phyloP scores from a whole-genome alignment of 1,140 invertebrate species.

The Penaeus indicus region DNA sequence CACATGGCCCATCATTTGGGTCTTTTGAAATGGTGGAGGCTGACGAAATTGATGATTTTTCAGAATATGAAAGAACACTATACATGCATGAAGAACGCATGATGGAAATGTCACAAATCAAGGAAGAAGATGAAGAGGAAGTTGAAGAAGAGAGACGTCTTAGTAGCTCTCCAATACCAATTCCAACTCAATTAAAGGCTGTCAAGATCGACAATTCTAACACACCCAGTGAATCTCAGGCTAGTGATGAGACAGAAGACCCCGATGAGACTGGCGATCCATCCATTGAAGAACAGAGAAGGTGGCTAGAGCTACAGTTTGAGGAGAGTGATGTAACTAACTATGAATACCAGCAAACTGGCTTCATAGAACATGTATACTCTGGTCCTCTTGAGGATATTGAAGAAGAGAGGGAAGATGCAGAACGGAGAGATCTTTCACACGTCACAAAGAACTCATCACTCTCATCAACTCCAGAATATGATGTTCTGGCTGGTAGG shows the following conservation, averaged over 20 bases:
- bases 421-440: constrained; percentile 82
- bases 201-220: constrained; percentile 56
- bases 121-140: constrained; percentile 66
- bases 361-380: constrained; percentile 64
- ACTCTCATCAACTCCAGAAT: constrained; percentile 85
- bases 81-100: constrained; percentile 64
- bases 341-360: constrained; percentile 70
- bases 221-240: constrained; percentile 27
- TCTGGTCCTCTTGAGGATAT: constrained; percentile 85
- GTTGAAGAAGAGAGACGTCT: constrained; percentile 23
- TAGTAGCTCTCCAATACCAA: constrained; percentile 39
- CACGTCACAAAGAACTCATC: constrained; percentile 81
- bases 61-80: constrained; percentile 65
- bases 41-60: constrained; percentile 64
- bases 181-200: constrained; percentile 63
- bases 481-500: constrained; percentile 83
- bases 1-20: constrained; percentile 73
- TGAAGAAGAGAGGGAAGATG: constrained; percentile 79
- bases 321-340: constrained; percentile 71
- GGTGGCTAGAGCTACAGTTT: constrained; percentile 91
- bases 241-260: background rate
- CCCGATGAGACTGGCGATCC: constrained; percentile 46
- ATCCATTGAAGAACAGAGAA: constrained; percentile 75
- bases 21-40: constrained; percentile 67
- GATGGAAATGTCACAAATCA: constrained; percentile 63